These are phyloP conservation scores for Anoncus sp. DNA, from an alignment of 2,888 invertebrate genomes.

Conservation along the genomic window DNA sequence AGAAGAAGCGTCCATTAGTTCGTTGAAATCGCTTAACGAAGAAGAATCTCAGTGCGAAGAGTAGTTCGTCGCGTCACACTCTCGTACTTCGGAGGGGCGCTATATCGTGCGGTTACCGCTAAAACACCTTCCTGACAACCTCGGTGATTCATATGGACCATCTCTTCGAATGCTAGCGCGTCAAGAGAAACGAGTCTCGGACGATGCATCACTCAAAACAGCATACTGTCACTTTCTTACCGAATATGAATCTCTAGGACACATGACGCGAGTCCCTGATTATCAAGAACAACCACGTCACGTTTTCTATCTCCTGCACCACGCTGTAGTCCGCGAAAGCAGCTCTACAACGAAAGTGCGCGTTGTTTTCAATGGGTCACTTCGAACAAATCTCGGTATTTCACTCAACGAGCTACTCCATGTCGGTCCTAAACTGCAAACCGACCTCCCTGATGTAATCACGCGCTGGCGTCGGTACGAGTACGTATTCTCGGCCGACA, in stretches of 20 bases:
- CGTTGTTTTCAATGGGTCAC: slow-evolving; percentile 76
- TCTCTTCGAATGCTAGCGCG: neutral
- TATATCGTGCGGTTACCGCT: slow-evolving; percentile 70
- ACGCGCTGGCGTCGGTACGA: slow-evolving; percentile 71
- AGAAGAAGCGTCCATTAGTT: too few relatives aligned
- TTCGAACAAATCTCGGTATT: neutral
- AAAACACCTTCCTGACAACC: slow-evolving; percentile 48
- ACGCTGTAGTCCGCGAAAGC: slow-evolving; percentile 72
- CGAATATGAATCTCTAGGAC: slow-evolving; percentile 46
- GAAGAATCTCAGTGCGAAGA: slow-evolving; percentile 68
- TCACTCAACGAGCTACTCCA: slow-evolving; percentile 75
- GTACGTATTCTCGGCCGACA: slow-evolving; percentile 76
- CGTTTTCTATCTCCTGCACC: slow-evolving; percentile 67
- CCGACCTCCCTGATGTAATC: slow-evolving; percentile 73
- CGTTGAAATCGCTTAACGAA: slow-evolving; percentile 16
- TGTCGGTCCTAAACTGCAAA: slow-evolving; percentile 75
- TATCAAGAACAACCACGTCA: too few relatives aligned
- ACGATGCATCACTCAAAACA: neutral
- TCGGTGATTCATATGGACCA: slow-evolving; percentile 62
- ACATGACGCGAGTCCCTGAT: slow-evolving; percentile 39
- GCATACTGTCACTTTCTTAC: slow-evolving; percentile 9
- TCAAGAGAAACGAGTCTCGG: neutral
- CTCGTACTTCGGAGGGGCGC: slow-evolving; percentile 54
- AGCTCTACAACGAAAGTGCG: slow-evolving; percentile 74
- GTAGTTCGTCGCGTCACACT: slow-evolving; percentile 65